Percentiles rank a stretch among this genome's conserved stretches.
Evolutionary conservation across 1,140 invertebrate species (phyloP).

Genomic region (Onthophagus taurus): DNA sequence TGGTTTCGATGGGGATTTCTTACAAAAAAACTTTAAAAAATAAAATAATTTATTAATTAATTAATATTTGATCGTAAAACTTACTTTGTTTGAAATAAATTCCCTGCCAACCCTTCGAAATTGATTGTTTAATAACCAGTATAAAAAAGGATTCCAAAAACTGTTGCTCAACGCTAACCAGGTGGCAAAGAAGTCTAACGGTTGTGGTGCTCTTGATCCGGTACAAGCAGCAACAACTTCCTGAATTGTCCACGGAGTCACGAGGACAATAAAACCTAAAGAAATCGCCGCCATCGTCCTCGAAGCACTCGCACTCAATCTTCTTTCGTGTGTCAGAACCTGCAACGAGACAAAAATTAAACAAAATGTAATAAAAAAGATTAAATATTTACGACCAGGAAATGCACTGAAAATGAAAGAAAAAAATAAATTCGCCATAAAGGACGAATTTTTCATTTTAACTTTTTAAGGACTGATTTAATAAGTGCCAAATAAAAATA

Average conservation of each 20-base stretch:
- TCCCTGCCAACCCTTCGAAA: conserved; percentile 70
- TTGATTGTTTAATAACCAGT: conserved; percentile 77
- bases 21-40: conserved; percentile 31
- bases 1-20: conserved; percentile 18
- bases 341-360: too few species aligned
- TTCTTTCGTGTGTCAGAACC: conserved; percentile 59
- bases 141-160: conserved; percentile 82
- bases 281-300: conserved; percentile 83
- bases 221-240: conserved; percentile 81
- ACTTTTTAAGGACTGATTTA: too few species aligned
- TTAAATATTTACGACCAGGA: too few species aligned
- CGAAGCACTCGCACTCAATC: conserved; percentile 66
- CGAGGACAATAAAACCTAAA: conserved; percentile 78
- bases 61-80: conserved; percentile 11
- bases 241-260: conserved; percentile 79
- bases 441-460: too few species aligned
- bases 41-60: conserved; percentile 16
- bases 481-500: too few species aligned
- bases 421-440: too few species aligned
- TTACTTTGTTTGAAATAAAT: conserved; percentile 63
- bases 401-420: too few species aligned
- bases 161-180: conserved; percentile 79
- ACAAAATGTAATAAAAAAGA: too few species aligned
- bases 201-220: conserved; percentile 65
- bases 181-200: conserved; percentile 72